These are phyloP conservation scores for Cheumatopsyche charites DNA, from an alignment of 1,140 invertebrate species.

Conservation along the genomic window DNA sequence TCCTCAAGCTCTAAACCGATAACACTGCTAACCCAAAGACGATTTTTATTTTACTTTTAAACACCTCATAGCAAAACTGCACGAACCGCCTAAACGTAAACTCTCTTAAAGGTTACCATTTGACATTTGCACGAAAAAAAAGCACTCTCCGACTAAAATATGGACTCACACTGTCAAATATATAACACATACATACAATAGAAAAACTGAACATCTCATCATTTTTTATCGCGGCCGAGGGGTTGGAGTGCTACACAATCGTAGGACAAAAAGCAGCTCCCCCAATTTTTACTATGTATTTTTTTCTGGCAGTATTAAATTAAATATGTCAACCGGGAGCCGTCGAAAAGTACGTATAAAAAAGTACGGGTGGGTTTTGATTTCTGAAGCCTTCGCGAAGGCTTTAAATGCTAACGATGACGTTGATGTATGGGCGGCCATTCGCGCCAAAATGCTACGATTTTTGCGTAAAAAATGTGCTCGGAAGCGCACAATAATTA, in stretches of 20 bases:
- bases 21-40: background rate
- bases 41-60: conserved; percentile 39
- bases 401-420: conserved; percentile 40
- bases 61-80: conserved; percentile 33
- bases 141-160: too few relatives aligned
- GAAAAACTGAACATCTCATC: conserved; percentile 33
- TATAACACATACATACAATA: background rate
- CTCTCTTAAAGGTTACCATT: conserved; percentile 30
- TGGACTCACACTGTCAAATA: too few relatives aligned
- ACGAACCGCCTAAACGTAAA: conserved; percentile 4
- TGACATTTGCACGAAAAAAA: conserved; percentile 30
- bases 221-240: conserved; percentile 31
- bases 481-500: conserved; percentile 24
- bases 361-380: conserved; percentile 34
- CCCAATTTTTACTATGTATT: conserved; percentile 14
- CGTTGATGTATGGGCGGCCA: conserved; percentile 33
- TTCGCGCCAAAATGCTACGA: conserved; percentile 27
- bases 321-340: conserved; percentile 37
- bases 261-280: conserved; percentile 26
- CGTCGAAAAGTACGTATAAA: conserved; percentile 36
- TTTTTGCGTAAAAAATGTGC: conserved; percentile 23
- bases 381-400: conserved; percentile 32
- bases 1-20: too few relatives aligned
- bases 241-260: conserved; percentile 35
- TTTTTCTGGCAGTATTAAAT: conserved; percentile 32